These are phyloP conservation scores for Heliopora coerulea DNA, from an alignment of 92 coral and sea anemone genomes.

Conservation along the genomic window DNA sequence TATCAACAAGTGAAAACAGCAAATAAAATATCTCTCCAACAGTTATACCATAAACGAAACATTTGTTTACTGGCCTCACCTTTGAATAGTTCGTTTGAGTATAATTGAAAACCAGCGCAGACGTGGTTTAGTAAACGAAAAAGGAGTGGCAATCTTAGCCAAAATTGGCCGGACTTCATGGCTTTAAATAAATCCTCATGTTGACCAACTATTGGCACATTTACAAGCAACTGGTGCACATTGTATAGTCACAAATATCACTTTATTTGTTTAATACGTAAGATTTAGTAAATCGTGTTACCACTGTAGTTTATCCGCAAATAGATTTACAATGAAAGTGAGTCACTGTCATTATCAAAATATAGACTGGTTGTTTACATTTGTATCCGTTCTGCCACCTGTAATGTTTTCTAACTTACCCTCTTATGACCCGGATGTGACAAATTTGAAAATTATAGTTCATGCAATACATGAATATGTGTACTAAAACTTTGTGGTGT, in stretches of 20 bases:
- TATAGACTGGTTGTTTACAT: neutral
- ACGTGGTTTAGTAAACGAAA: neutral
- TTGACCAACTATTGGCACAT: neutral
- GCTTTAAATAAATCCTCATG: neutral
- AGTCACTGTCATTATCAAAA: neutral
- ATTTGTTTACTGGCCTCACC: neutral
- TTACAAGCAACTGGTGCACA: neutral
- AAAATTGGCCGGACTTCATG: slow-evolving; percentile 17
- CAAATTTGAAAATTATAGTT: too few relatives aligned
- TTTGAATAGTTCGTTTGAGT: neutral
- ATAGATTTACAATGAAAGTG: slow-evolving; percentile 15
- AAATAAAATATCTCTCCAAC: too few relatives aligned
- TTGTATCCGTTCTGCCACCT: neutral
- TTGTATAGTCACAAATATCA: neutral
- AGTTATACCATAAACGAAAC: too few relatives aligned
- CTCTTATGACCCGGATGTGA: too few relatives aligned
- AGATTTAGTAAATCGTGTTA: too few relatives aligned
- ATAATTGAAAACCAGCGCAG: neutral
- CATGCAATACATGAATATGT: too few relatives aligned
- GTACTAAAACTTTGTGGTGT: too few relatives aligned
- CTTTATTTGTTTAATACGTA: too few relatives aligned
- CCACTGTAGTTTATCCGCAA: too few relatives aligned
- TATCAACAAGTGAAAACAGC: too few relatives aligned
- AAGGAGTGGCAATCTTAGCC: slow-evolving; percentile 17
- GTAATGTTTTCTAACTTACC: slow-evolving; percentile 25